Evolutionary conservation across 1,140 invertebrate species (phyloP).

Genomic region (Orius laevigatus): DNA sequence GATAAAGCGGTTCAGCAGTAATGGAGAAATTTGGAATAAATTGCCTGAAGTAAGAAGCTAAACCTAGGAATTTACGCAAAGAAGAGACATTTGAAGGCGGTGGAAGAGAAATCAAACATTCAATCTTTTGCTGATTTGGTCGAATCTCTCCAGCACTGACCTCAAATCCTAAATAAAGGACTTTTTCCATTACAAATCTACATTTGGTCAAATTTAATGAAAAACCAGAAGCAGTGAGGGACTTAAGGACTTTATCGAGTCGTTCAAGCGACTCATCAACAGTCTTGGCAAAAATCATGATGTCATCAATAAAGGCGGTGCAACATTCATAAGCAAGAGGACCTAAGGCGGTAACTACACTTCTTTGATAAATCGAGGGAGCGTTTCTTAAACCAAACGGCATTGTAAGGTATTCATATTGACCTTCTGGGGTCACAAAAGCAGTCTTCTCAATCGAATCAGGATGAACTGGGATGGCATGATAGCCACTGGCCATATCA

Average conservation of each 20-base stretch:
- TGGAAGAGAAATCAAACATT: slow-evolving; percentile 16
- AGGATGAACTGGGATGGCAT: slow-evolving; percentile 27
- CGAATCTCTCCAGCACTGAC: slow-evolving; percentile 19
- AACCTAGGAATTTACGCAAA: slow-evolving; percentile 21
- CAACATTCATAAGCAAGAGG: background rate
- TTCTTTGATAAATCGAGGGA: slow-evolving; percentile 27
- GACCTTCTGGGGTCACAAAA: slow-evolving; percentile 27
- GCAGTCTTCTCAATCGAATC: slow-evolving; percentile 28
- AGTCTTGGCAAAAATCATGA: slow-evolving; percentile 9
- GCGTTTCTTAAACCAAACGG: slow-evolving; percentile 30
- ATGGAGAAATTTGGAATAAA: slow-evolving; percentile 23
- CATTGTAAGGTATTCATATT: slow-evolving; percentile 27
- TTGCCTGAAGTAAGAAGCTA: slow-evolving; percentile 23
- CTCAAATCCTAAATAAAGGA: slow-evolving; percentile 23
- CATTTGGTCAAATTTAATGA: slow-evolving; percentile 22
- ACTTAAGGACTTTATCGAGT: slow-evolving; percentile 6
- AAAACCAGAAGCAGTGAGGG: slow-evolving; percentile 8
- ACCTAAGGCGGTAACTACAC: slow-evolving; percentile 21
- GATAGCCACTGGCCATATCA: slow-evolving; percentile 23
- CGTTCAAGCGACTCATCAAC: slow-evolving; percentile 8
- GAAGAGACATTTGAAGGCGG: slow-evolving; percentile 21
- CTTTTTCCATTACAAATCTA: slow-evolving; percentile 21
- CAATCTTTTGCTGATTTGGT: slow-evolving; percentile 17
- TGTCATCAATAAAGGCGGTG: slow-evolving; percentile 5
- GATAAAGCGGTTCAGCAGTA: slow-evolving; percentile 19